A percentile compares a stretch with the other conserved stretches of the same genome.
Evolutionary conservation across 2,888 invertebrate species (phyloP).

Genomic region (Philereme transversata): DNA sequence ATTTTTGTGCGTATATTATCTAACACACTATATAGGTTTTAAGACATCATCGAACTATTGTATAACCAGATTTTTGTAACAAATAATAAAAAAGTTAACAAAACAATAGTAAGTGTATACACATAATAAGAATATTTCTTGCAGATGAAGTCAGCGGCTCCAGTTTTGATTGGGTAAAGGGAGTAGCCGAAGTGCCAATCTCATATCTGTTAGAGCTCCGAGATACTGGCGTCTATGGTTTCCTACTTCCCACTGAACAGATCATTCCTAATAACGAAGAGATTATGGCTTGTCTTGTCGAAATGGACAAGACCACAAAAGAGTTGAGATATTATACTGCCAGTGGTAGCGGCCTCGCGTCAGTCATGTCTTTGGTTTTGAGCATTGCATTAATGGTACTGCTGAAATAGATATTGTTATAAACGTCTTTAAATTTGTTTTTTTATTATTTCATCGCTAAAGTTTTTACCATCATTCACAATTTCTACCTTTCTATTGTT

Average conservation of each 20-base stretch:
- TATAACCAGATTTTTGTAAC: too few species aligned
- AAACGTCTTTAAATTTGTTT: not conserved
- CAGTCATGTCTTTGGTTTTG: conserved; percentile 36
- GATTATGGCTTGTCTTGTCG: conserved; percentile 65
- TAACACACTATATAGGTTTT: too few species aligned
- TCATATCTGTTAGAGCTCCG: conserved; percentile 83
- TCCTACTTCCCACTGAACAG: conserved; percentile 76
- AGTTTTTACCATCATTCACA: too few species aligned
- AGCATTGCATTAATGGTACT: conserved; percentile 35
- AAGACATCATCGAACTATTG: too few species aligned
- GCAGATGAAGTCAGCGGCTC: conserved; percentile 70
- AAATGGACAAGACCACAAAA: conserved; percentile 57
- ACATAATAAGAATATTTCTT: conserved; percentile 22
- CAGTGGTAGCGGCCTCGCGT: conserved; percentile 29
- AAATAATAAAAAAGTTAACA: too few species aligned
- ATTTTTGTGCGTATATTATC: too few species aligned
- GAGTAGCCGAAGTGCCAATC: conserved; percentile 76
- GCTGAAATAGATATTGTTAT: conserved; percentile 18
- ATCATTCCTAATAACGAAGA: conserved; percentile 77
- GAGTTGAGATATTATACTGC: conserved; percentile 46
- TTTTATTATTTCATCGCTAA: not conserved
- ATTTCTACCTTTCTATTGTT: too few species aligned
- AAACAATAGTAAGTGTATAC: too few species aligned
- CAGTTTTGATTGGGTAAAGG: conserved; percentile 84
- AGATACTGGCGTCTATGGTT: conserved; percentile 80